phyloP scores from a whole-genome alignment of 2,888 invertebrate genomes.

The Colletes collaris region DNA sequence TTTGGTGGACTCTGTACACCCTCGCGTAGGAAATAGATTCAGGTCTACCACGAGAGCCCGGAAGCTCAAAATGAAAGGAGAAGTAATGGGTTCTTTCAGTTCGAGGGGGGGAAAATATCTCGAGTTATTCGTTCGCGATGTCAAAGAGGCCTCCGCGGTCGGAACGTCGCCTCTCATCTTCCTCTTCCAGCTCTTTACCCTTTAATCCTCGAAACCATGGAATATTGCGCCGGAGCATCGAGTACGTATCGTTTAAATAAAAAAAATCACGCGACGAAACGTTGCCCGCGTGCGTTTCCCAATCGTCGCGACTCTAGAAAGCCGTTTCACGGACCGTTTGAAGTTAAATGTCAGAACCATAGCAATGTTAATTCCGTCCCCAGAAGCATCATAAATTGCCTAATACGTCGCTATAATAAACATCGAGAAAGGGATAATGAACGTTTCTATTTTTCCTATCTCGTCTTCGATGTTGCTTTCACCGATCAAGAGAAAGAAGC shows the following conservation, averaged over 20 bases:
- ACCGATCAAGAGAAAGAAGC: background rate
- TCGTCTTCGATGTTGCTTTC: constrained; percentile 4
- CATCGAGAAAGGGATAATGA: constrained; percentile 2
- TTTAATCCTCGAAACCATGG: no score
- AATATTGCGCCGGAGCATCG: no score
- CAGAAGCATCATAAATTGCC: constrained; percentile 21
- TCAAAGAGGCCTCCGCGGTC: no score
- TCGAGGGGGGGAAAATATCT: no score
- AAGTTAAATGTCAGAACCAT: constrained; percentile 17
- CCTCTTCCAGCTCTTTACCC: no score
- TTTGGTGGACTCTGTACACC: no score
- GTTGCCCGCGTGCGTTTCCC: background rate
- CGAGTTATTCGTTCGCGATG: no score
- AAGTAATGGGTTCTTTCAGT: no score
- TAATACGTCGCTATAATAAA: constrained; percentile 2
- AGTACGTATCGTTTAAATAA: background rate
- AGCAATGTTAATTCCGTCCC: constrained; percentile 8
- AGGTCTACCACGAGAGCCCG: no score
- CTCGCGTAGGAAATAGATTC: no score
- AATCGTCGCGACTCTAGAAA: constrained; percentile 10
- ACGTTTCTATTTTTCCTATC: constrained; percentile 11
- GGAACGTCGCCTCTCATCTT: no score
- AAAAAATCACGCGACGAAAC: background rate
- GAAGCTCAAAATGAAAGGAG: no score
- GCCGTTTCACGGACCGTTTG: constrained; percentile 6